Evolutionary conservation across 2,888 invertebrate genomes (phyloP).

Genomic region (Eueremaeus valkanovi): DNA sequence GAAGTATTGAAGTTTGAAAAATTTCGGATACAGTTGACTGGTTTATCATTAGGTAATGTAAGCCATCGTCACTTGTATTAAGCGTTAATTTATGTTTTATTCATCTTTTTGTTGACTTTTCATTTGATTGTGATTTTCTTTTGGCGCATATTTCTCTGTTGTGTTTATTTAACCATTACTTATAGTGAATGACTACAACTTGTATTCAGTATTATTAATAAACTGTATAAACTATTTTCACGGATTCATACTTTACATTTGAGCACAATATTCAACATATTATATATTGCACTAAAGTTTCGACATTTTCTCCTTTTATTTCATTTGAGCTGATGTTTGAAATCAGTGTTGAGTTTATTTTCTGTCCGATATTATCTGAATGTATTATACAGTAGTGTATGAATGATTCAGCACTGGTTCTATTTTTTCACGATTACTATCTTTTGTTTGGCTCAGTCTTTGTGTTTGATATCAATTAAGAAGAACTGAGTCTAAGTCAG

Average conservation of each 20-base stretch:
- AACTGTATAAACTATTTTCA: constrained; percentile 6
- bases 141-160: background rate
- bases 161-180: background rate
- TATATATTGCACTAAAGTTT: too few species aligned
- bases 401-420: background rate
- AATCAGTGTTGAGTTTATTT: background rate
- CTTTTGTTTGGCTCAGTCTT: too few species aligned
- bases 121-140: background rate
- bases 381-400: background rate
- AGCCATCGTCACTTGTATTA: background rate
- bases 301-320: background rate
- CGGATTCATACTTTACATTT: background rate
- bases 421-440: background rate
- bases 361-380: background rate
- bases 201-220: background rate
- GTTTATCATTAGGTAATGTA: too few species aligned
- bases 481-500: too few species aligned
- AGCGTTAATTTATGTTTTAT: background rate
- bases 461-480: too few species aligned
- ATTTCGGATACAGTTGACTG: too few species aligned
- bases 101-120: background rate
- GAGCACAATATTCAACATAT: background rate
- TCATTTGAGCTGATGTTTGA: background rate
- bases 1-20: too few species aligned
- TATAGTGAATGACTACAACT: background rate